Base-by-base conservation (phyloP, 2,888 invertebrate genomes). In the Rhyacophila evoluta region DNA sequence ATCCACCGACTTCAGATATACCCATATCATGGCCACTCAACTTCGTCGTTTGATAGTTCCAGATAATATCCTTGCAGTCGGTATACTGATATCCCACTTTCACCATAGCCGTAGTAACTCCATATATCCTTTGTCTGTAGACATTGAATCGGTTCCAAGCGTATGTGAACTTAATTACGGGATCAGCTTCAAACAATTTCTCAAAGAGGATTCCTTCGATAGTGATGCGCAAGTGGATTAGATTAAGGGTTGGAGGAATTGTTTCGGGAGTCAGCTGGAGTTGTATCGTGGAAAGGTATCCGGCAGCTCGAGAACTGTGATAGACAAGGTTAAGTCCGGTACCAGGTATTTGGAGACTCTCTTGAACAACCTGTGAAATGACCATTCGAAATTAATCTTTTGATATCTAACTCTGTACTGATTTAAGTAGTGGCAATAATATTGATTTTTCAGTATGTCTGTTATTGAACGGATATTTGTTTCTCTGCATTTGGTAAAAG, bases 131-230 rank as follows among this genome's bases (percentile, higher is more conserved):
- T 88, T 99, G 98, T 39, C 96, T 92, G 87, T 99, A 99, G 1
- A 98, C 97, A 85, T 99, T 99, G 68, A 97, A 89, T 79, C 98
- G 92, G 86, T 99, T 98, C 99, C 99, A 99, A 0, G 98, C 95
- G 85, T 98, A 99, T 0, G 97, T 98, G 87, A 97, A 98, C 85
- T 98, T 98, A 83, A 99, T 97, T 37, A 97, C 94, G 0, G 98
- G 97, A 87, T 98, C 98, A 0, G 99, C 98, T 87, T 98, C 98
- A 85, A 99, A 98, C 0, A 93, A 93, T 85, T 96, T 95, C 85
- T 97, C 96, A 85, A 97, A 97, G 1, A 97, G 91, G 77, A 97
- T 96, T 8, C 99, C 99, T 87, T 98, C 98, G 83, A 98, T 96
- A 1, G 97, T 96, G 80, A 99, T 97, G 77, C 95, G 91, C 74